Base-by-base conservation (phyloP, 1,140 invertebrate species). In the Rhagoletis zephyria region DNA sequence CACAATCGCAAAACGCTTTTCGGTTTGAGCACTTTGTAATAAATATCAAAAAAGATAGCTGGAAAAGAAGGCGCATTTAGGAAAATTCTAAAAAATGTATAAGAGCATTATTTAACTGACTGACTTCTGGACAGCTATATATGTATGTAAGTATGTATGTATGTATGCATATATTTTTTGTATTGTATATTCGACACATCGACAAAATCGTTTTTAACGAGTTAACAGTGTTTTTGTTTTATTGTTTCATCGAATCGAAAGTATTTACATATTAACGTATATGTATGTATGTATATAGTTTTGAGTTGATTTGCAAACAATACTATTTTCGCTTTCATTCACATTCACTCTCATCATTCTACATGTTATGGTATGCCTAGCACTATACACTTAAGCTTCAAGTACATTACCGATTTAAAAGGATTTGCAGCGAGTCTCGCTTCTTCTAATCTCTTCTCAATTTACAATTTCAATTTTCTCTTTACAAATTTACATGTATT, bases 231-330 rank as follows among this genome's bases (percentile, higher is more conserved):
- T 56, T 81, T 81, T 77, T 30, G n/a, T 51, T 14, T 77, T 77
- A 81, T 81, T 81, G n/a, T 81, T 56, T 81, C 48, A 81, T 81
- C 19, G 74, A 59, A 81, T 86, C 59, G 85, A 86, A 86, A 63
- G 2, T 86, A 86, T 86, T 61, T 86, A 63, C 61, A 64, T 42
- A 86, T 86, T 61, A 81, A 81, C 48, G 48, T 56, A 81, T 81
- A 56, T 48, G 14, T 70, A 70, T 70, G n/a, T 48, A 45, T 70
- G n/a, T 70, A 45, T 81, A 81, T 14, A 63, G 19, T 61, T 86
- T 63, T 86, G 59, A 86, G 61, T 86, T 61, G 59, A 61, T 85
- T 61, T 86, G 51, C 42, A 64, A 63, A 86, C 61, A 64, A 63
- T 63, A 63, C 59, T 86, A 61, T 48, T 56, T 87, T 81, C 51